Base-by-base conservation (phyloP, 2,113 vertebrate species). In the Hippocampus abdominalis region DNA sequence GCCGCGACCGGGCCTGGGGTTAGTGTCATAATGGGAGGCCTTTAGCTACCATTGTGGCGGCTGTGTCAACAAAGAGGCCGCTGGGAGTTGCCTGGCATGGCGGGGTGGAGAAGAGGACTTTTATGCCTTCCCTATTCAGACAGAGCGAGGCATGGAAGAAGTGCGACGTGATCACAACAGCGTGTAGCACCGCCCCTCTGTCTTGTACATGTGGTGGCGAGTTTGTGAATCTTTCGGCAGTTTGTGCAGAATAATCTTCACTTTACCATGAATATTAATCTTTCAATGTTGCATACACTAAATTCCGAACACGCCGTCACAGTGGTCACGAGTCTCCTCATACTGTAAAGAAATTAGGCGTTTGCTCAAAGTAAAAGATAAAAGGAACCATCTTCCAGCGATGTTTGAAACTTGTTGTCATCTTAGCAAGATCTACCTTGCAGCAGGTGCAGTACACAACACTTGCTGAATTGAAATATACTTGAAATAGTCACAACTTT, bases 21-120 rank as follows among this genome's bases (percentile, higher is more conserved):
- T 94, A 93, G 94, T 90, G 94, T 90, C 88, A 95, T 95, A 93
- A 96, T 95, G 95, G 86, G 94, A 93, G 89, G 93, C 91, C 94
- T 94, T 92, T 91, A 92, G 94, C 85, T 90, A 83, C 94, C 89
- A 95, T 97, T 97, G 95, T 97, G 91, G 89, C 75, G 86, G 82
- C 94, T 94, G 93, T 93, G 94, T 96, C 96, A 98, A 97, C 95
- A 96, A 92, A 95, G 94, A 94, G 94, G 93, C 93, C 92, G 23
- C 93, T 93, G 91, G 93, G 93, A 93, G 93, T 92, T 93, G 93
- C 89, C 92, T 92, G 94, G 94, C 93, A 93, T 93, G 92, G 23
- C 92, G 93, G 92, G 91, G 93, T 15, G 90, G 89, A 82, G 81
- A 88, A 93, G 91, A 88, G 85, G 84, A 77, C 83, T 89, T 91